Evolutionary conservation across 2,888 invertebrate genomes (phyloP).

Genomic region (Fragum whitleyi): DNA sequence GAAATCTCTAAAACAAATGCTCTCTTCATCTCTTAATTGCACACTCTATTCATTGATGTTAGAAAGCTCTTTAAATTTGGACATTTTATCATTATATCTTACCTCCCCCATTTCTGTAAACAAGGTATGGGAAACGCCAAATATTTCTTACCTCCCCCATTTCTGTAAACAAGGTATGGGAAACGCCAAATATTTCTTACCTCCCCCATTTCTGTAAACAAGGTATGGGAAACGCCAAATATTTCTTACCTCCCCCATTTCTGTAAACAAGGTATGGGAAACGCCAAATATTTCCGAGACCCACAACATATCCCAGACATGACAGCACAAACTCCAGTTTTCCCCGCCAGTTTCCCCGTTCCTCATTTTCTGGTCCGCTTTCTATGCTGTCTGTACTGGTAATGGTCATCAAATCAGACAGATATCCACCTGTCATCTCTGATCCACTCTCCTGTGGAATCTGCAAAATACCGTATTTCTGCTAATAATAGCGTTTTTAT

Average conservation of each 20-base stretch:
- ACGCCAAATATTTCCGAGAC: constrained; percentile 87
- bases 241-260: constrained; percentile 82
- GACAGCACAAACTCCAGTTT: constrained; percentile 88
- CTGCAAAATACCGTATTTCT: constrained; percentile 26
- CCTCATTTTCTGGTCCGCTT: constrained; percentile 82
- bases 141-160: too few species aligned
- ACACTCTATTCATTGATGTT: too few species aligned
- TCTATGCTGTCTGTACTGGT: constrained; percentile 76
- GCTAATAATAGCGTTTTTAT: too few species aligned
- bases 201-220: constrained; percentile 84
- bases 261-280: constrained; percentile 91
- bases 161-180: too few species aligned
- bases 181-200: constrained; percentile 72
- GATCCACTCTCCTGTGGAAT: constrained; percentile 51
- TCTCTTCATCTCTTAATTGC: too few species aligned
- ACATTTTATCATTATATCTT: too few species aligned
- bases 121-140: too few species aligned
- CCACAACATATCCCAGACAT: constrained; percentile 88
- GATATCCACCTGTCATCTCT: constrained; percentile 72
- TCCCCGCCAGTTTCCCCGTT: constrained; percentile 86
- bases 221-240: constrained; percentile 91
- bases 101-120: too few species aligned
- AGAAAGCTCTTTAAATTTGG: too few species aligned
- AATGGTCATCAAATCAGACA: constrained; percentile 77
- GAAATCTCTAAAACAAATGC: too few species aligned